Evolutionary conservation across 1,140 invertebrate genomes (phyloP).

Genomic region (Papilio helenus): DNA sequence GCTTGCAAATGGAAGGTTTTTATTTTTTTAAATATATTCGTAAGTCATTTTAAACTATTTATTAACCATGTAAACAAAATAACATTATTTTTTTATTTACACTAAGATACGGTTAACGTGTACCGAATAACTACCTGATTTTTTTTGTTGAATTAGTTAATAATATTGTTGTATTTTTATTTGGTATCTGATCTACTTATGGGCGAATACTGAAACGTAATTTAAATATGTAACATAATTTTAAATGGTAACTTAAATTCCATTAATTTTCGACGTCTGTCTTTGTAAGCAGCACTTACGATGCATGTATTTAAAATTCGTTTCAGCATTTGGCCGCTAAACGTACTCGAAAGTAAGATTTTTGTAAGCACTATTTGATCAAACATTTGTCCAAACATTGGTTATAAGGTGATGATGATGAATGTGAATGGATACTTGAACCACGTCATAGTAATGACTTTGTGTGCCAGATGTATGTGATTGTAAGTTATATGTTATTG

Average conservation of each 20-base stretch:
- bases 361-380: conserved; percentile 21
- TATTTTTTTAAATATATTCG: conserved; percentile 27
- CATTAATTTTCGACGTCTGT: too few species aligned
- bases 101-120: neutral
- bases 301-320: too few species aligned
- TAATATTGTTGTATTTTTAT: neutral
- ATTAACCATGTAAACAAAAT: conserved; percentile 13
- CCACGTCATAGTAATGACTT: conserved; percentile 56
- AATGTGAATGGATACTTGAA: conserved; percentile 39
- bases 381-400: conserved; percentile 30
- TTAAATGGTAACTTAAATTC: too few species aligned
- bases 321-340: too few species aligned
- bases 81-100: conserved; percentile 26
- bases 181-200: neutral
- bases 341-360: neutral
- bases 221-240: too few species aligned
- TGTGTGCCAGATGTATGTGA: conserved; percentile 79
- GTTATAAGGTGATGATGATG: conserved; percentile 23
- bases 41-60: conserved; percentile 6
- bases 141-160: conserved; percentile 2
- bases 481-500: conserved; percentile 71
- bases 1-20: conserved; percentile 32
- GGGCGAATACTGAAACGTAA: too few species aligned
- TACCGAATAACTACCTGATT: neutral
- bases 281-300: too few species aligned